Evolutionary conservation across 2,113 vertebrate genomes (phyloP).

Genomic region (Sinocyclocheilus anophthalmus): DNA sequence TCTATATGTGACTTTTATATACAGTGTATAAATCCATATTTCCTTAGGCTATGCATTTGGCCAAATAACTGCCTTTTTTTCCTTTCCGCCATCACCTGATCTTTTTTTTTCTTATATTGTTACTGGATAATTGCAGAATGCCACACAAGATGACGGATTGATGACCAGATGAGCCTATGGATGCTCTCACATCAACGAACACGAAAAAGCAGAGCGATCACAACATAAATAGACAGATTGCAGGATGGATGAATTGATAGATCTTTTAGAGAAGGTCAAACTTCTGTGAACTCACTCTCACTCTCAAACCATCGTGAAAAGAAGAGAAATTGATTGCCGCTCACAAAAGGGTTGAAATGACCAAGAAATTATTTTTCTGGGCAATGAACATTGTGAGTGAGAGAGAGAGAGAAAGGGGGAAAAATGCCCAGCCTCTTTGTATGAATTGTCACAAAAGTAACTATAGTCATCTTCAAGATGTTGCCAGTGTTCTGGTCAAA

Average conservation of each 20-base stretch:
- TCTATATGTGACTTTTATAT: conserved; percentile 45
- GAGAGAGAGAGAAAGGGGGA: conserved; percentile 49
- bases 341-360: conserved; percentile 82
- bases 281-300: conserved; percentile 74
- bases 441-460: conserved; percentile 71
- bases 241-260: conserved; percentile 81
- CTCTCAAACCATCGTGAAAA: conserved; percentile 77
- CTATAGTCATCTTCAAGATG: conserved; percentile 73
- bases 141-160: conserved; percentile 68
- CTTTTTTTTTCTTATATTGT: conserved; percentile 65
- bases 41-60: conserved; percentile 79
- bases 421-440: conserved; percentile 69
- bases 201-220: conserved; percentile 70
- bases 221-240: conserved; percentile 79
- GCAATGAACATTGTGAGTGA: conserved; percentile 75
- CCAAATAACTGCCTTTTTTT: conserved; percentile 73
- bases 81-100: conserved; percentile 65
- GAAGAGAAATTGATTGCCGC: conserved; percentile 82
- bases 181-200: conserved; percentile 73
- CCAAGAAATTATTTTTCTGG: conserved; percentile 83
- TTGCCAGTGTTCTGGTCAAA: conserved; percentile 67
- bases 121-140: conserved; percentile 76
- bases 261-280: conserved; percentile 83
- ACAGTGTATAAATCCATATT: conserved; percentile 69
- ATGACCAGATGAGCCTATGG: conserved; percentile 77